phyloP scores from a whole-genome alignment of 2,888 invertebrate species.

The Lysandra bellargus region DNA sequence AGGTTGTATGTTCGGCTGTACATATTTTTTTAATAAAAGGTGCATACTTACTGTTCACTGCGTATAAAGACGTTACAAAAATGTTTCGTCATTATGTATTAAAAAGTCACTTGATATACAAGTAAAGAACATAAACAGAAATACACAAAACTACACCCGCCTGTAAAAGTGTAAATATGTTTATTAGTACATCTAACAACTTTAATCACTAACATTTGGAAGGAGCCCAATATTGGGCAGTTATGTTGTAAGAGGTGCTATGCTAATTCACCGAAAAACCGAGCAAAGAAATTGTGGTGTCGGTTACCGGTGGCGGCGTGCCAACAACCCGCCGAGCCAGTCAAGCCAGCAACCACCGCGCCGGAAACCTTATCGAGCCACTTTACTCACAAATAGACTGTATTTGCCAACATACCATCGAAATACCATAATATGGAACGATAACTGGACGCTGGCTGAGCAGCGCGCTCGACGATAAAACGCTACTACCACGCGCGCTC shows the following conservation, averaged over 20 bases:
- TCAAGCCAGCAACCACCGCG: conserved; percentile 43
- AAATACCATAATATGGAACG: not conserved
- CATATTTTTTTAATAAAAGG: too few relatives aligned
- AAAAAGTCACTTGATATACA: not conserved
- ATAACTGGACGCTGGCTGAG: not conserved
- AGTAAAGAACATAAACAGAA: too few relatives aligned
- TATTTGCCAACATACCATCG: conserved; percentile 39
- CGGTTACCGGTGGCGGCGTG: conserved; percentile 40
- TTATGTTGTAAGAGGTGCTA: conserved; percentile 34
- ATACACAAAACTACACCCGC: too few relatives aligned
- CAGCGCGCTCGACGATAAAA: too few relatives aligned
- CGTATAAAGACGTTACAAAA: too few relatives aligned
- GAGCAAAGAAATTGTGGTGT: conserved; percentile 38
- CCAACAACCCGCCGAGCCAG: conserved; percentile 32
- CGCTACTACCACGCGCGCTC: too few relatives aligned
- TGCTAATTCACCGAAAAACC: conserved; percentile 33
- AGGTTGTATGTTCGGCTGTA: too few relatives aligned
- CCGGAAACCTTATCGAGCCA: conserved; percentile 42
- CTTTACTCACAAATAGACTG: conserved; percentile 40
- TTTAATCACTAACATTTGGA: conserved; percentile 1
- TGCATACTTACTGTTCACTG: too few relatives aligned
- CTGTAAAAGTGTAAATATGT: not conserved
- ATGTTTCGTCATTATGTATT: too few relatives aligned
- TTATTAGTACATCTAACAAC: not conserved
- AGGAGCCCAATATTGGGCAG: not conserved